phyloP scores from a whole-genome alignment of 2,888 invertebrate species.

The Carcina quercana region DNA sequence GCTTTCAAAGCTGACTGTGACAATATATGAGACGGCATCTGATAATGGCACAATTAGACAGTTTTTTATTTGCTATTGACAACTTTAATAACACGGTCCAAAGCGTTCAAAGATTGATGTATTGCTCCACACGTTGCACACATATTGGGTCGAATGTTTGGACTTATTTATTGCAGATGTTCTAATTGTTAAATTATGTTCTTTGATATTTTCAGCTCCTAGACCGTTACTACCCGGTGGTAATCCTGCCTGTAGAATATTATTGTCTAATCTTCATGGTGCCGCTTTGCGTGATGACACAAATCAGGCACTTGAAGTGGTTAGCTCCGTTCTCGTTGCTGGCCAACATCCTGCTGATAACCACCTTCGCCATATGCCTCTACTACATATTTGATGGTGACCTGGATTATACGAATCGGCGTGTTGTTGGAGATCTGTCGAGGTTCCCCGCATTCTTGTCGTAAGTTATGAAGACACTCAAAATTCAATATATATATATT shows the following conservation, averaged over 20 bases:
- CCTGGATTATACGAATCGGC: conserved; percentile 58
- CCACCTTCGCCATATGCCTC: conserved; percentile 86
- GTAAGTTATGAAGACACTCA: too few species aligned
- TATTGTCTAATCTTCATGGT: conserved; percentile 52
- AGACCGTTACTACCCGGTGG: conserved; percentile 44
- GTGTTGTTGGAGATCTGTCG: conserved; percentile 63
- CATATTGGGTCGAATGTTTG: too few species aligned
- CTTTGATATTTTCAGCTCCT: conserved; percentile 42
- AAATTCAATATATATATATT: conserved; percentile 1
- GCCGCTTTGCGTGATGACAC: conserved; percentile 54
- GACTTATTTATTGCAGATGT: too few species aligned
- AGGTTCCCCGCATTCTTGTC: conserved; percentile 90
- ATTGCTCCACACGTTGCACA: too few species aligned
- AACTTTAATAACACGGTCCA: too few species aligned
- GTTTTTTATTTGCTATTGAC: too few species aligned
- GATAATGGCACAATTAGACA: too few species aligned
- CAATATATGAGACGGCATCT: too few species aligned
- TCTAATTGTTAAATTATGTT: not conserved
- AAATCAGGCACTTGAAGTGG: conserved; percentile 84
- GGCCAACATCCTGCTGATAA: conserved; percentile 87
- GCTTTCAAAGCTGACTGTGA: too few species aligned
- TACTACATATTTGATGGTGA: conserved; percentile 83
- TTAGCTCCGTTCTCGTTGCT: conserved; percentile 91
- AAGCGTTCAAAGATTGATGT: too few species aligned
- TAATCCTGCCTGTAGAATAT: conserved; percentile 43